Conservation (phyloP, 2,888 invertebrate species). For the Rhingia campestris region DNA sequence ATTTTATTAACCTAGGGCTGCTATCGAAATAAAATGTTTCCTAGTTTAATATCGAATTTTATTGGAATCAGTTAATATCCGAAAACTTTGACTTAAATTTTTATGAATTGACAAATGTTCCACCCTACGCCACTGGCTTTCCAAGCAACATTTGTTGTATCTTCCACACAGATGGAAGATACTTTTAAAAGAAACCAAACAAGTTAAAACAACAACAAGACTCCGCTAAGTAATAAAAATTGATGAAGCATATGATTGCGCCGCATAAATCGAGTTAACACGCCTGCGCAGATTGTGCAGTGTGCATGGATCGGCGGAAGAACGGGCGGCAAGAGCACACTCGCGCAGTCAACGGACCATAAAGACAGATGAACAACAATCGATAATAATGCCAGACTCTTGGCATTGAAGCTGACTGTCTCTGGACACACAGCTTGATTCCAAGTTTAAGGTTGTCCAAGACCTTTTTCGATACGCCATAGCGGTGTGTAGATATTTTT, state of each 20-base stretch:
- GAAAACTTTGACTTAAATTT: too few relatives aligned
- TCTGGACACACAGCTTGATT: constrained; percentile 22
- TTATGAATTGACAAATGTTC: too few relatives aligned
- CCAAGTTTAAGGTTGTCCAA: constrained; percentile 70
- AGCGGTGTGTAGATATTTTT: constrained; percentile 9
- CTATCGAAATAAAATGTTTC: too few relatives aligned
- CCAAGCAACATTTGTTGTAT: too few relatives aligned
- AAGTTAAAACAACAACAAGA: constrained; percentile 4
- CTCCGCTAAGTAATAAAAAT: constrained; percentile 14
- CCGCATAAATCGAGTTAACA: constrained; percentile 33
- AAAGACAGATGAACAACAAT: constrained; percentile 55
- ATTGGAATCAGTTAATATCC: too few relatives aligned
- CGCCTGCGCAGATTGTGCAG: constrained; percentile 30
- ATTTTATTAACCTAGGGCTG: too few relatives aligned
- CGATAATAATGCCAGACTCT: constrained; percentile 53
- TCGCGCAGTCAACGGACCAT: constrained; percentile 41
- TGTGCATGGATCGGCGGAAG: neutral
- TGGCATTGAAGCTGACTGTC: constrained; percentile 44
- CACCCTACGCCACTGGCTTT: constrained; percentile 28
- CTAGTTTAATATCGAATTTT: too few relatives aligned
- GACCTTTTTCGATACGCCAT: constrained; percentile 39
- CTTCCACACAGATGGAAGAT: neutral
- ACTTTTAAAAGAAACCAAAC: neutral
- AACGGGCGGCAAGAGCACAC: neutral
- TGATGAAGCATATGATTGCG: constrained; percentile 41